A percentile compares a stretch with the other conserved stretches of the same genome.
These are phyloP conservation scores for Hippopotamus amphibius DNA, from an alignment of 2,113 vertebrate species.

Conservation along the genomic window DNA sequence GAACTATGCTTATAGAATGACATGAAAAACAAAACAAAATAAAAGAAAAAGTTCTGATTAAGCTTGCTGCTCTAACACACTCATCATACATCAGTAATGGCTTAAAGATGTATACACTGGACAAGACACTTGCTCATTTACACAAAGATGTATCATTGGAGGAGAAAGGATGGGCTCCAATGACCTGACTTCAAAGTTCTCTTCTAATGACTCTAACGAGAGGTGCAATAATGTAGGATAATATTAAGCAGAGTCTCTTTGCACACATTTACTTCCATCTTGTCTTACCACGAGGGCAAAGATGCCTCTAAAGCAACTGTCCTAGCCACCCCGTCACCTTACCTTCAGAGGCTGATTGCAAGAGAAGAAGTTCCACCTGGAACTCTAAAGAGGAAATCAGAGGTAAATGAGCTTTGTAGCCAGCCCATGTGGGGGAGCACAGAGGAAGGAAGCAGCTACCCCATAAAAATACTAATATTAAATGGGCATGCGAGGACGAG, in stretches of 20 bases:
- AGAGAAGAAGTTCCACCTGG: not conserved
- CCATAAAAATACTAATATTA: not conserved
- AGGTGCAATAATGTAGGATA: not conserved
- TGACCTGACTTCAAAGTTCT: not conserved
- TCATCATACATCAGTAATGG: not conserved
- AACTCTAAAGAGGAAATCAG: not conserved
- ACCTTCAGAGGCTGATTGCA: not conserved
- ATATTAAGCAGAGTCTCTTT: not conserved
- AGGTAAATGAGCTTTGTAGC: not conserved
- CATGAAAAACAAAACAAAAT: not conserved
- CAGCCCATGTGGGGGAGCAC: not conserved
- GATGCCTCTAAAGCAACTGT: not conserved
- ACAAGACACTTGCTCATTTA: not conserved
- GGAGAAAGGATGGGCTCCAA: not conserved
- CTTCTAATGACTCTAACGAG: not conserved
- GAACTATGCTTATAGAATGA: not conserved
- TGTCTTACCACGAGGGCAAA: not conserved
- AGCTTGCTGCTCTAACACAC: not conserved
- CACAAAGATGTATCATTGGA: not conserved
- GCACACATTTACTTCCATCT: not conserved
- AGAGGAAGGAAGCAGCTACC: not conserved
- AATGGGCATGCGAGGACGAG: not conserved
- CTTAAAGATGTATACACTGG: not conserved
- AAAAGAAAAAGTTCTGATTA: not conserved
- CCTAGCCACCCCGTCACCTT: not conserved